Conservation (phyloP, 2,113 vertebrate species). For the Petromus typicus region DNA sequence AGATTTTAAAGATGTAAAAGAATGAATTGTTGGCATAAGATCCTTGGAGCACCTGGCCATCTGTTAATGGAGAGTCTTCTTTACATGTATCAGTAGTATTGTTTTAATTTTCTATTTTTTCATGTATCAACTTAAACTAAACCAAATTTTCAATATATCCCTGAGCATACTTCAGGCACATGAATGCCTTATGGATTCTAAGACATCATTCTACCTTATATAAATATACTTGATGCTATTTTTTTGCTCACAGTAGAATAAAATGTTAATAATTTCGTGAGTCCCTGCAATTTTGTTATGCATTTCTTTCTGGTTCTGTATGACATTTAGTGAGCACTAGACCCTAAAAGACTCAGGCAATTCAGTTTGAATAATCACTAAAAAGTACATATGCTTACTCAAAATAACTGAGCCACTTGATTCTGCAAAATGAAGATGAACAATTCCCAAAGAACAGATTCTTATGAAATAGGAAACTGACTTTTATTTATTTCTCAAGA, state of each 20-base stretch:
- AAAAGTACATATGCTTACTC: constrained; percentile 70
- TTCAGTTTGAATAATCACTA: constrained; percentile 75
- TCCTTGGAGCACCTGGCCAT: background rate
- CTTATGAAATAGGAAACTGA: constrained; percentile 55
- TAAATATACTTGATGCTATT: constrained; percentile 71
- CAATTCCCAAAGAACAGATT: constrained; percentile 67
- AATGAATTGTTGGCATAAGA: background rate
- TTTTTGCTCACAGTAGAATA: constrained; percentile 71
- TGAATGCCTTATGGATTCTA: constrained; percentile 50
- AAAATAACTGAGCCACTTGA: constrained; percentile 67
- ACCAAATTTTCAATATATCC: constrained; percentile 56
- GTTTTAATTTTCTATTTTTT: constrained; percentile 58
- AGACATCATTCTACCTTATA: constrained; percentile 37
- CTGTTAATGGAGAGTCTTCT: constrained; percentile 28
- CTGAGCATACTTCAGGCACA: constrained; percentile 51
- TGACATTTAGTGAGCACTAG: constrained; percentile 64
- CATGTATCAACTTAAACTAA: constrained; percentile 46
- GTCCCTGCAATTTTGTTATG: constrained; percentile 59
- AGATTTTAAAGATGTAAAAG: background rate
- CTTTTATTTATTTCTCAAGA: constrained; percentile 66
- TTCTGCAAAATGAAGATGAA: constrained; percentile 59
- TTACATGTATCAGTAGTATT: background rate
- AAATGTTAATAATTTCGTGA: constrained; percentile 70
- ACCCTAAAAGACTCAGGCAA: constrained; percentile 62
- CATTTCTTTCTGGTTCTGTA: constrained; percentile 46